Conservation (phyloP, 1,140 invertebrate species). For the Zaprionus vittiger region DNA sequence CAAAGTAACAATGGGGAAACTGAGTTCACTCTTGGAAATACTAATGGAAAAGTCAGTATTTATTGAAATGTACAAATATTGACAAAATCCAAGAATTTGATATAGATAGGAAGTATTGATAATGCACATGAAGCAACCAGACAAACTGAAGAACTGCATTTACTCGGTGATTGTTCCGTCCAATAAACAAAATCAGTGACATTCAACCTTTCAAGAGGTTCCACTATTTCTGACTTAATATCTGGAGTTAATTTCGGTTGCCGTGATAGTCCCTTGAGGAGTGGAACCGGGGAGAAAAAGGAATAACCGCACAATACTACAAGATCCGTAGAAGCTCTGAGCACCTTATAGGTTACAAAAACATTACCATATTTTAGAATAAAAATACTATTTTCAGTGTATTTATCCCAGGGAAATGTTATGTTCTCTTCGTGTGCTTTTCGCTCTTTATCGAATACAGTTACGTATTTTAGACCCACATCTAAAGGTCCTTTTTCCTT, state of each 20-base stretch:
- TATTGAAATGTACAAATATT: neutral
- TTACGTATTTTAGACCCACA: neutral
- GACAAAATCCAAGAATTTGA: neutral
- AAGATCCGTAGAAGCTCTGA: neutral
- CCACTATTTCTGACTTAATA: too few species aligned
- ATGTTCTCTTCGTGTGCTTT: neutral
- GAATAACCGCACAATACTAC: neutral
- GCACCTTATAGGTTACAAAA: neutral
- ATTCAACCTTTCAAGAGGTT: too few species aligned
- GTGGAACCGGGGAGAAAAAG: neutral
- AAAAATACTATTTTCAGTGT: neutral
- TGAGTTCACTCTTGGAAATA: too few species aligned
- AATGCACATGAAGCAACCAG: neutral
- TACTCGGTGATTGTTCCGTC: neutral
- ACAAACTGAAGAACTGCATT: neutral
- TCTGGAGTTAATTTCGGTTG: neutral
- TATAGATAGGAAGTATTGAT: neutral
- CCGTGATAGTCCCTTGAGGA: neutral
- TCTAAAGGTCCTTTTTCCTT: neutral
- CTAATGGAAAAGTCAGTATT: too few species aligned
- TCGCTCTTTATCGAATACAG: neutral
- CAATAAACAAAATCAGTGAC: neutral
- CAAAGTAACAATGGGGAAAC: constrained; percentile 56
- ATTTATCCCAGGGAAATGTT: neutral
- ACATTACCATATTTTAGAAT: neutral